Evolutionary conservation across 2,888 invertebrate genomes (phyloP).

Genomic region (Ichneumoninae sp.): DNA sequence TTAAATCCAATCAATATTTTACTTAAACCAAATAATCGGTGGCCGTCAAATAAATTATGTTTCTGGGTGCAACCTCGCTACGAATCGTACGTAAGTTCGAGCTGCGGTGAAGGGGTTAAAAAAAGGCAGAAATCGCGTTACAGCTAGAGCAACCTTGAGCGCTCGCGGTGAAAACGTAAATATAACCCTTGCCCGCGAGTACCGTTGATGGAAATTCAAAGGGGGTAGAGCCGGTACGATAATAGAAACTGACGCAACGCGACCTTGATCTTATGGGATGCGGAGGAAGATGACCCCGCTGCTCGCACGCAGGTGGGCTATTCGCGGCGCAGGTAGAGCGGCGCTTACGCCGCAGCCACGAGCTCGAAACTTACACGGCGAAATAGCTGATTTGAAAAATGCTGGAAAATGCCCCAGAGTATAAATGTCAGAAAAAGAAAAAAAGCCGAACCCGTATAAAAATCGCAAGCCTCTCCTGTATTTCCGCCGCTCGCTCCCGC

Average conservation of each 20-base stretch:
- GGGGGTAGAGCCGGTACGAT: not conserved
- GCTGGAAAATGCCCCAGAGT: not conserved
- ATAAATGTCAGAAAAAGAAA: not conserved
- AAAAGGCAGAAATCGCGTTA: conserved; percentile 12
- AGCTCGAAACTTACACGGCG: not conserved
- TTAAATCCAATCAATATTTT: no score
- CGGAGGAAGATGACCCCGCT: conserved; percentile 46
- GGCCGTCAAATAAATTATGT: no score
- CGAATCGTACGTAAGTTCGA: conserved; percentile 17
- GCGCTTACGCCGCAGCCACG: not conserved
- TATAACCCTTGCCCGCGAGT: not conserved
- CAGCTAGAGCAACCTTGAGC: conserved; percentile 25
- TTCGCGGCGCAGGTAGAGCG: conserved; percentile 7
- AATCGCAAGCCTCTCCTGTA: no score
- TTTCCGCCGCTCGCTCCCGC: no score
- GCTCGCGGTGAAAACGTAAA: conserved; percentile 1
- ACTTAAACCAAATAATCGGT: no score
- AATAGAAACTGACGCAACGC: conserved; percentile 20
- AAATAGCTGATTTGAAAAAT: not conserved
- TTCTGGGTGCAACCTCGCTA: conserved; percentile 26
- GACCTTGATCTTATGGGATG: conserved; percentile 57
- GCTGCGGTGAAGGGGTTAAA: conserved; percentile 11
- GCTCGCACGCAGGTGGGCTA: conserved; percentile 18
- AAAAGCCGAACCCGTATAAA: not conserved
- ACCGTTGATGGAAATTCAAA: conserved; percentile 1